Percentiles rank a stretch among this genome's conserved stretches.
phyloP scores from a whole-genome alignment of 2,113 vertebrate genomes.

The Hemicordylus capensis region DNA sequence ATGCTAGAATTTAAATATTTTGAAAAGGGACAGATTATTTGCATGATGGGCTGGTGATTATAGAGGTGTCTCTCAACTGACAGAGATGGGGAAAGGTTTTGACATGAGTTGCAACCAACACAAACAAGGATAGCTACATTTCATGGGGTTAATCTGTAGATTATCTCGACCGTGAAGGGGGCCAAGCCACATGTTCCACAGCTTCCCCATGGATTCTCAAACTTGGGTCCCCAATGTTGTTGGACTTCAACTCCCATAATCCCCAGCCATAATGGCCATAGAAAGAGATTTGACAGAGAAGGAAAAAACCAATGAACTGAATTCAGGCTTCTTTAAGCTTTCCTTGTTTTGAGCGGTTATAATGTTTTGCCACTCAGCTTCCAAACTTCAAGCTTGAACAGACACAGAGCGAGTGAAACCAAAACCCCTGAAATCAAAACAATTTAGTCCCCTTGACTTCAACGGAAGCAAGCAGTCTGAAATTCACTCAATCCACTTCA shows the following conservation, averaged over 20 bases:
- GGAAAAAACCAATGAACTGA: too few species aligned
- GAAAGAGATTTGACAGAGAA: neutral
- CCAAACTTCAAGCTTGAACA: neutral
- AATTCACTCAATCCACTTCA: neutral
- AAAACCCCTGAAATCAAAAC: too few species aligned
- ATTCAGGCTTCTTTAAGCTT: neutral
- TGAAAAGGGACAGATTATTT: neutral
- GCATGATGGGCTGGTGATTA: too few species aligned
- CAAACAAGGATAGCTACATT: neutral
- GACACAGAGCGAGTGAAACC: neutral
- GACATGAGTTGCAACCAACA: neutral
- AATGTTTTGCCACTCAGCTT: neutral
- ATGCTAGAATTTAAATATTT: neutral
- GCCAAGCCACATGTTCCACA: neutral
- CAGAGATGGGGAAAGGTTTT: neutral
- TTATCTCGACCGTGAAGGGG: neutral
- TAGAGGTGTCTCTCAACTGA: neutral
- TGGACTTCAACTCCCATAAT: too few species aligned
- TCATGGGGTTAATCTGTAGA: neutral
- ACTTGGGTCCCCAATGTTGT: too few species aligned
- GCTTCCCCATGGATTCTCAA: too few species aligned
- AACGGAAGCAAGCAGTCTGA: neutral
- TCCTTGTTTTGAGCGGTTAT: neutral
- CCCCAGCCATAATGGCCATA: neutral
- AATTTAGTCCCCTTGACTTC: neutral